Conservation (phyloP, 1,140 invertebrate genomes). For the Drosophila tani region DNA sequence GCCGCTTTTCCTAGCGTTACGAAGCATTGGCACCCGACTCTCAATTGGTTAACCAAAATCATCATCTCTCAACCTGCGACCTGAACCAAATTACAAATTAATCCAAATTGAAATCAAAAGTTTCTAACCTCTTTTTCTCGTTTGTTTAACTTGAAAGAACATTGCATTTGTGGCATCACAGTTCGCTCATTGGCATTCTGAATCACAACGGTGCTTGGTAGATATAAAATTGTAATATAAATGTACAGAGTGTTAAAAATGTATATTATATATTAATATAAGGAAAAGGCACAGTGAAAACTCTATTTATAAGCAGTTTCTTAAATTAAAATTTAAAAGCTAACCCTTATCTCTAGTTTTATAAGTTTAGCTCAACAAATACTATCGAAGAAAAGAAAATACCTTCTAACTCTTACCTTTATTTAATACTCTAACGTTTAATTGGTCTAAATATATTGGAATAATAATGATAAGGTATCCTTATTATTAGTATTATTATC, state of each 20-base stretch:
- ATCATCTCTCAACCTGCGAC: constrained; percentile 36
- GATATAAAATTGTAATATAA: constrained; percentile 38
- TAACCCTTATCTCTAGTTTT: not conserved
- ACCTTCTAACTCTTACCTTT: not conserved
- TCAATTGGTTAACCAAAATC: constrained; percentile 53
- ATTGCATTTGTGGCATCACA: constrained; percentile 42
- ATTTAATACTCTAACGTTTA: no score
- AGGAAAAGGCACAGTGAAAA: constrained; percentile 16
- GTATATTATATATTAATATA: not conserved
- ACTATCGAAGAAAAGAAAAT: not conserved
- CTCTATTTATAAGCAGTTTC: not conserved
- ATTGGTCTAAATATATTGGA: not conserved
- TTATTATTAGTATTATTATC: not conserved
- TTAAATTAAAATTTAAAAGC: no score
- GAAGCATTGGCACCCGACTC: constrained; percentile 58
- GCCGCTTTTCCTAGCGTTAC: constrained; percentile 60
- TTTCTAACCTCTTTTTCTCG: constrained; percentile 68
- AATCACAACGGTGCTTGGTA: constrained; percentile 76
- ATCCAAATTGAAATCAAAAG: constrained; percentile 38
- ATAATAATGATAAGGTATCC: not conserved
- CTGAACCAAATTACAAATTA: constrained; percentile 26
- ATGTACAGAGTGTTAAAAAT: constrained; percentile 19
- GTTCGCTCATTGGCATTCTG: constrained; percentile 65
- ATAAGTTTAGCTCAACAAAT: not conserved
- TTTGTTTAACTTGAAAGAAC: constrained; percentile 31